Evolutionary conservation across 2,888 invertebrate genomes (phyloP).

Genomic region (Opisthograptis luteolata): DNA sequence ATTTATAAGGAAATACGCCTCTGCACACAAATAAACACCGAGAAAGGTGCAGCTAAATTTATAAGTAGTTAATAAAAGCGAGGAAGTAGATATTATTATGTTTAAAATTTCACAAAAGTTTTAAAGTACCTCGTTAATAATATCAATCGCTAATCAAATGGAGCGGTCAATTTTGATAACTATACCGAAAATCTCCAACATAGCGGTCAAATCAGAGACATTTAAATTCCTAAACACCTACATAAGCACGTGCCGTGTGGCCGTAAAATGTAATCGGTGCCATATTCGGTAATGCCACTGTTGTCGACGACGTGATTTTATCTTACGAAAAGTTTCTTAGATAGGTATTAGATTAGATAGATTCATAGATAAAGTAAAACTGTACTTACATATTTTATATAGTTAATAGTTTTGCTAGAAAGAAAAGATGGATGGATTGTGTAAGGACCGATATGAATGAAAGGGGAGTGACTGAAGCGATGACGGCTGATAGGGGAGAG

Average conservation of each 20-base stretch:
- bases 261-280: conserved; percentile 19
- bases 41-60: conserved; percentile 14
- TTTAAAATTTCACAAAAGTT: neutral
- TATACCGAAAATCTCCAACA: conserved; percentile 10
- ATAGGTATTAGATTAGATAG: neutral
- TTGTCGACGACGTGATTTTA: conserved; percentile 9
- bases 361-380: neutral
- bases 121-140: too few relatives aligned
- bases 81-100: neutral
- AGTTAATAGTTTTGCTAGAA: too few relatives aligned
- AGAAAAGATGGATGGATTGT: too few relatives aligned
- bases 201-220: conserved; percentile 10
- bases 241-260: conserved; percentile 12
- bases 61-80: conserved; percentile 1
- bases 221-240: conserved; percentile 26
- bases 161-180: neutral
- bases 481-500: too few relatives aligned
- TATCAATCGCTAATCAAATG: conserved; percentile 4
- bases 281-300: conserved; percentile 19
- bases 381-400: neutral
- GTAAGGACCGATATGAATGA: too few relatives aligned
- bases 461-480: too few relatives aligned
- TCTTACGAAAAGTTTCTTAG: neutral
- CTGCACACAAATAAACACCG: conserved; percentile 39
- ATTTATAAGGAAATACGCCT: conserved; percentile 60